phyloP scores from a whole-genome alignment of 2,797 vertebrate species.

The Ctenopoma kingsleyae region DNA sequence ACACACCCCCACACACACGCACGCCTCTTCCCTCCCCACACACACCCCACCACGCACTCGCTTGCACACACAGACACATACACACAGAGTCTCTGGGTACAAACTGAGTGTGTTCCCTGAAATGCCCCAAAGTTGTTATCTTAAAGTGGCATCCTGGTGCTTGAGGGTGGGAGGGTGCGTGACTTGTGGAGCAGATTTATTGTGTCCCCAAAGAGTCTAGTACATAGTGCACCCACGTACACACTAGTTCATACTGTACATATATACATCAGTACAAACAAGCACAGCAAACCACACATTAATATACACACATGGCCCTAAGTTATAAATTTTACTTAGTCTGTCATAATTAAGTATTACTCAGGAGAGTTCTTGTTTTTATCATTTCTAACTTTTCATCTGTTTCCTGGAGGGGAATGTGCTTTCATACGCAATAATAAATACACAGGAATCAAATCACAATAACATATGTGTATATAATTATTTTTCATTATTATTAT shows the following conservation, averaged over 20 bases:
- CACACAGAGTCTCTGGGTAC: slow-evolving; percentile 38
- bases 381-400: slow-evolving; percentile 37
- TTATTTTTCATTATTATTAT: background rate
- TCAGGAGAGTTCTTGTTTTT: slow-evolving; percentile 42
- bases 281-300: background rate
- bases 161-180: slow-evolving; percentile 57
- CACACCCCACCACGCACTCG: slow-evolving; percentile 8
- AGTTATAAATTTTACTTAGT: slow-evolving; percentile 36
- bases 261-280: slow-evolving; percentile 18
- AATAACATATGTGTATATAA: background rate
- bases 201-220: slow-evolving; percentile 46
- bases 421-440: background rate
- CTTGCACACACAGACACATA: background rate
- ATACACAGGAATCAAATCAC: background rate
- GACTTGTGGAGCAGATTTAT: slow-evolving; percentile 70
- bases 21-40: background rate
- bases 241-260: background rate
- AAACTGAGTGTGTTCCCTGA: slow-evolving; percentile 62
- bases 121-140: slow-evolving; percentile 74
- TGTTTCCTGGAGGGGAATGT: background rate
- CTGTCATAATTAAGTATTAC: slow-evolving; percentile 50
- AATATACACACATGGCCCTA: background rate
- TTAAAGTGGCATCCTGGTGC: slow-evolving; percentile 71
- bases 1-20: background rate
- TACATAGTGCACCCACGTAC: background rate